A percentile compares a stretch with the other conserved stretches of the same genome.
Evolutionary conservation across 2,797 vertebrate species (phyloP).

Genomic region (Betta splendens): DNA sequence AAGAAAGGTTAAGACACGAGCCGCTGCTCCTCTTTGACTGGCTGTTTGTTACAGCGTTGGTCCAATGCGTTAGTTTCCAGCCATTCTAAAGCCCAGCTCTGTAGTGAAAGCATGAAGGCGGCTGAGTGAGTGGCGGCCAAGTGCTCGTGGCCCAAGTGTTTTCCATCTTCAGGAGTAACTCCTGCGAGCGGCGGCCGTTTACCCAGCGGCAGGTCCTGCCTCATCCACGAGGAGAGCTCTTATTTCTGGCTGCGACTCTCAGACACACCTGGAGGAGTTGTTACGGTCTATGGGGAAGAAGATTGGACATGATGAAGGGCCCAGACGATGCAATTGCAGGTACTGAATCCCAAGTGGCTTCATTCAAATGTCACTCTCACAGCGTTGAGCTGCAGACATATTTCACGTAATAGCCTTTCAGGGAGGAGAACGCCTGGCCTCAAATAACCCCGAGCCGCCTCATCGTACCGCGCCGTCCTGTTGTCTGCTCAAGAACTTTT

Average conservation of each 20-base stretch:
- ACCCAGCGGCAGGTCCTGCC: constrained; percentile 1
- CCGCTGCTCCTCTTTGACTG: too few relatives aligned
- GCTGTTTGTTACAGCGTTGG: neutral
- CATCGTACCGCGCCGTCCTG: constrained; percentile 10
- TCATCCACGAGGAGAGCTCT: constrained; percentile 6
- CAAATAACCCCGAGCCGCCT: constrained; percentile 12
- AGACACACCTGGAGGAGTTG: constrained; percentile 35
- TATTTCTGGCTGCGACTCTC: constrained; percentile 12
- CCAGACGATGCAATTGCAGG: constrained; percentile 46
- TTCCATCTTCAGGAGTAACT: constrained; percentile 1
- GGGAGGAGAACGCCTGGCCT: constrained; percentile 21
- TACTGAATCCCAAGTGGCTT: constrained; percentile 38
- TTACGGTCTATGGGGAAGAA: constrained; percentile 12
- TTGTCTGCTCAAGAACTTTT: constrained; percentile 27
- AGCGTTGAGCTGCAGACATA: constrained; percentile 23
- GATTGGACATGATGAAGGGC: constrained; percentile 42
- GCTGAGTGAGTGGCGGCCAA: neutral
- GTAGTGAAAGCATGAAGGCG: neutral
- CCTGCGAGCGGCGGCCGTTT: neutral
- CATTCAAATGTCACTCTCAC: constrained; percentile 54
- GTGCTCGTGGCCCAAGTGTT: neutral
- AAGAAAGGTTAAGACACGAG: too few relatives aligned
- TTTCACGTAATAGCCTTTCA: constrained; percentile 48
- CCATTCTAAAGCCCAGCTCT: neutral
- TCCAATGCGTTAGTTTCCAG: too few relatives aligned